Evolutionary conservation across 2,113 vertebrate species (phyloP).

Genomic region (human): DNA sequence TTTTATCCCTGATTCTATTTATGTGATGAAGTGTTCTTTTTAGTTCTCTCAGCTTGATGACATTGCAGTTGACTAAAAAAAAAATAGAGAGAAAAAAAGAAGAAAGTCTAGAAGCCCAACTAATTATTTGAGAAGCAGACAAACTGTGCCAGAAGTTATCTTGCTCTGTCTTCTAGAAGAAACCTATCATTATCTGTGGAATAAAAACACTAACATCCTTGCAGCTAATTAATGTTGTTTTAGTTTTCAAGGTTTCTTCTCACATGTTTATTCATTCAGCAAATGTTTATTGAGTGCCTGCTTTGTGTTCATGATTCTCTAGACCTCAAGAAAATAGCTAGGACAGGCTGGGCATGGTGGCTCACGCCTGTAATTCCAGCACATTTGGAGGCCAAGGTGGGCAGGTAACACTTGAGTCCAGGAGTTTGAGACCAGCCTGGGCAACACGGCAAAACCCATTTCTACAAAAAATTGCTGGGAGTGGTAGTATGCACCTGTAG

Average conservation of each 20-base stretch:
- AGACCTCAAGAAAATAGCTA: neutral
- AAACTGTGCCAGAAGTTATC: neutral
- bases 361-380: no score
- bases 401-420: no score
- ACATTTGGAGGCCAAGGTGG: no score
- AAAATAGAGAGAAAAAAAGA: accelerated
- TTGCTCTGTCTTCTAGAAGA: neutral
- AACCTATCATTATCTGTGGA: neutral
- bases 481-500: no score
- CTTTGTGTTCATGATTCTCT: neutral
- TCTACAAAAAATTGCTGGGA: no score
- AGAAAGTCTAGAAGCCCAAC: neutral
- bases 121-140: neutral
- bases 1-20: neutral
- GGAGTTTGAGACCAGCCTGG: no score
- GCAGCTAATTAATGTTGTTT: neutral
- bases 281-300: neutral
- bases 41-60: neutral
- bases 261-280: neutral
- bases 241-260: neutral
- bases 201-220: neutral
- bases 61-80: neutral
- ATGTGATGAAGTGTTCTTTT: neutral
- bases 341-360: no score
- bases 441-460: no score